Evolutionary conservation across 2,888 invertebrate species (phyloP).

Genomic region (Spilosoma lubricipeda): DNA sequence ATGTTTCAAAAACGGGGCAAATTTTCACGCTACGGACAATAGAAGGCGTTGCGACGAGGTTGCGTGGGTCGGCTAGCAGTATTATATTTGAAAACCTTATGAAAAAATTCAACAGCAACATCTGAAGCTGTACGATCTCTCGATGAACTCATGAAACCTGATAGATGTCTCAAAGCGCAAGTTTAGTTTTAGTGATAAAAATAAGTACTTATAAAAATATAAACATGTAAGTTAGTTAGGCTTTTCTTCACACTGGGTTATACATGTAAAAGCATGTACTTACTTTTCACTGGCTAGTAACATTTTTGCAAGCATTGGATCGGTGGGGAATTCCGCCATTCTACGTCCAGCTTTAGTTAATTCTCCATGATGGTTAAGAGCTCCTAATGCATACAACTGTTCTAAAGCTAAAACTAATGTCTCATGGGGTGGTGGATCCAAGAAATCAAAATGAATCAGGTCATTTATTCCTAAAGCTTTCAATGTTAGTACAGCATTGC

Average conservation of each 20-base stretch:
- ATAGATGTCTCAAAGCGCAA: not conserved
- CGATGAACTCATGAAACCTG: not conserved
- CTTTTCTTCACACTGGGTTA: not conserved
- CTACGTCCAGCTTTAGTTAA: conserved; percentile 97
- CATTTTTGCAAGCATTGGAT: conserved; percentile 99
- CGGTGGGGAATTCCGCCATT: conserved; percentile 99
- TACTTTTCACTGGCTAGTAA: conserved; percentile 98
- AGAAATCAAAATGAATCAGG: conserved; percentile 98
- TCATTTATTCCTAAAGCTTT: conserved; percentile 99
- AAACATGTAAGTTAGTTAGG: not conserved
- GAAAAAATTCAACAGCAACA: too few relatives aligned
- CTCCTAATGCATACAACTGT: conserved; percentile 98
- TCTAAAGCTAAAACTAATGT: conserved; percentile 97
- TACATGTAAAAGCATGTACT: conserved; percentile 56
- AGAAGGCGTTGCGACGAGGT: too few relatives aligned
- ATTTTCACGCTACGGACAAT: too few relatives aligned
- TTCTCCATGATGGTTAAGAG: conserved; percentile 98
- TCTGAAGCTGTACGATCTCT: too few relatives aligned
- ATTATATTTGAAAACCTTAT: too few relatives aligned
- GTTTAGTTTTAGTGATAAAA: not conserved
- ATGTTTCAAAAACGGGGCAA: too few relatives aligned
- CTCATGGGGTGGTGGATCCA: conserved; percentile 99
- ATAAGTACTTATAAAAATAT: not conserved
- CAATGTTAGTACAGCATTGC: conserved; percentile 98
- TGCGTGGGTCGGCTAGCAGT: too few relatives aligned